Percentiles rank a stretch among this genome's conserved stretches.
phyloP scores from a whole-genome alignment of 2,113 vertebrate species.

The Bujurquina vittata region DNA sequence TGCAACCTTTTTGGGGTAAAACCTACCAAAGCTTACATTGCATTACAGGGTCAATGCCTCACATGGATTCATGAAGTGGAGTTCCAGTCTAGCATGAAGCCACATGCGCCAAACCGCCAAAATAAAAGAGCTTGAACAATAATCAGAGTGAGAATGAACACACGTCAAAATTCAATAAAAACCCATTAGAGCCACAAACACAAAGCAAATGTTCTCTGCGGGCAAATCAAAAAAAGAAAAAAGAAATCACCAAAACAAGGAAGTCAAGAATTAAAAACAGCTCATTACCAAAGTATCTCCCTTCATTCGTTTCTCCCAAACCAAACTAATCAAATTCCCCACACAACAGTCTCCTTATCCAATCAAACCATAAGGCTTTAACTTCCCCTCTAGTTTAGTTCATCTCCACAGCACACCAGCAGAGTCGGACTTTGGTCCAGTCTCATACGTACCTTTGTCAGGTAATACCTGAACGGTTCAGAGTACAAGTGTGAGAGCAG shows the following conservation, averaged over 20 bases:
- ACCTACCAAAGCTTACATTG: too few relatives aligned
- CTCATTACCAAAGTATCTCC: background rate
- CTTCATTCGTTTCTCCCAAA: background rate
- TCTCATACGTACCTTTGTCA: background rate
- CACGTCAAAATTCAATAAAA: background rate
- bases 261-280: background rate
- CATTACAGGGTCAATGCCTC: background rate
- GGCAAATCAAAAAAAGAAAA: background rate
- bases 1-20: background rate
- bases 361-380: too few relatives aligned
- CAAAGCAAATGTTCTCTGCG: background rate
- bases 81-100: background rate
- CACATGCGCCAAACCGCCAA: background rate
- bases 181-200: background rate
- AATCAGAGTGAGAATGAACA: background rate
- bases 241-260: too few relatives aligned
- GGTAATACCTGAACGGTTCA: background rate
- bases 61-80: too few relatives aligned
- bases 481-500: background rate
- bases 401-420: too few relatives aligned
- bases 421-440: too few relatives aligned
- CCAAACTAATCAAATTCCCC: background rate
- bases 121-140: background rate
- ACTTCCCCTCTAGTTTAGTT: too few relatives aligned
- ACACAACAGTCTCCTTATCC: background rate